Conservation (phyloP, 1,140 invertebrate genomes). For the Drosophila parvula region DNA sequence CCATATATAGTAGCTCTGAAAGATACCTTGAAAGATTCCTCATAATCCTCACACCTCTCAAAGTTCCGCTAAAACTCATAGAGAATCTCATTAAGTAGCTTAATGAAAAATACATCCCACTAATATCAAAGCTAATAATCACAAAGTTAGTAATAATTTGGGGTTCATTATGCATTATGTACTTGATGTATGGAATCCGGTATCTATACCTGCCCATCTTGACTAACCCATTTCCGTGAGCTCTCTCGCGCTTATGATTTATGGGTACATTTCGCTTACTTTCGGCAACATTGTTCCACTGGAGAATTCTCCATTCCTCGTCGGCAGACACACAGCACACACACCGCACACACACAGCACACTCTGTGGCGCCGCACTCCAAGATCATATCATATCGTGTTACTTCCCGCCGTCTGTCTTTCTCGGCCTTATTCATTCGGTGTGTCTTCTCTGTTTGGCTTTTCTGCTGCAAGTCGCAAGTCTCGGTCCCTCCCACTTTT, state of each 20-base stretch:
- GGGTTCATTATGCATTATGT: neutral
- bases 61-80: too few relatives aligned
- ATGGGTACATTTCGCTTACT: conserved; percentile 40
- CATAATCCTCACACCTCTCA: too few relatives aligned
- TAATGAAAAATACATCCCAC: too few relatives aligned
- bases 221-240: conserved; percentile 14
- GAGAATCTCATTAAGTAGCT: too few relatives aligned
- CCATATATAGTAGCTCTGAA: too few relatives aligned
- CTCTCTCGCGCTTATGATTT: conserved; percentile 27
- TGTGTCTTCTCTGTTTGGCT: conserved; percentile 1
- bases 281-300: conserved; percentile 39
- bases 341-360: neutral
- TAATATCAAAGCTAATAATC: too few relatives aligned
- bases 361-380: conserved; percentile 32
- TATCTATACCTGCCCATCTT: conserved; percentile 18
- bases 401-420: conserved; percentile 21
- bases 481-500: conserved; percentile 40
- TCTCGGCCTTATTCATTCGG: neutral
- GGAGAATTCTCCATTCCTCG: conserved; percentile 23
- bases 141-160: neutral
- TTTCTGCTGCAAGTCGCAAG: conserved; percentile 19
- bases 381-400: conserved; percentile 56
- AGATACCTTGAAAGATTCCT: too few relatives aligned
- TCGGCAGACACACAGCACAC: conserved; percentile 1
- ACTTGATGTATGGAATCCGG: neutral